phyloP scores from a whole-genome alignment of 2,797 vertebrate species.

The Philypnodon macrostomus region DNA sequence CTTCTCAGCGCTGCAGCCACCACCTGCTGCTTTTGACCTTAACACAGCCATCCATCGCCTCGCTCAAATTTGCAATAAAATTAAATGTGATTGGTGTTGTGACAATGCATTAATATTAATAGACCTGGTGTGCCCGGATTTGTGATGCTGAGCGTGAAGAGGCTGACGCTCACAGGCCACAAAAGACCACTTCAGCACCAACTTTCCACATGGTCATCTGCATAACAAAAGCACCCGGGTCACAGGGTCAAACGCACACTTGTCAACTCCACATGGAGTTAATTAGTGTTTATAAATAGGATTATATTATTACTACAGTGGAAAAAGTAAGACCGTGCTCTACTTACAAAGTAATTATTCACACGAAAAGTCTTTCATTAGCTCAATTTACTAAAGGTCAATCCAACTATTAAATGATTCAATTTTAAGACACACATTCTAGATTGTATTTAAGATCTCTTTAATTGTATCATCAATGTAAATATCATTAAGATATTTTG shows the following conservation, averaged over 20 bases:
- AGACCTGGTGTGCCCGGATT: conserved; percentile 42
- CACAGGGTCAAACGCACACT: conserved; percentile 25
- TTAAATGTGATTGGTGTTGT: conserved; percentile 63
- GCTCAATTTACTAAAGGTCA: too few species aligned
- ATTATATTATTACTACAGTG: not conserved
- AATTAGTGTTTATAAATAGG: conserved; percentile 9
- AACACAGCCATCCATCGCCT: conserved; percentile 53
- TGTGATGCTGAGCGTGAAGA: conserved; percentile 56
- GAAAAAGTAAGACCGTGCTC: too few species aligned
- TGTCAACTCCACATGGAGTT: conserved; percentile 35
- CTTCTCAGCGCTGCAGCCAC: not conserved
- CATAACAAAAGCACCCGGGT: conserved; percentile 35
- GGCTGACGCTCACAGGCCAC: conserved; percentile 39
- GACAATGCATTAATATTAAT: conserved; percentile 76
- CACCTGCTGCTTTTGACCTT: conserved; percentile 48
- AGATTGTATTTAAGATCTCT: too few species aligned
- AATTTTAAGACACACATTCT: too few species aligned
- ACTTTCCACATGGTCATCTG: conserved; percentile 38
- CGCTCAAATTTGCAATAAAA: conserved; percentile 62
- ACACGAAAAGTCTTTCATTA: too few species aligned
- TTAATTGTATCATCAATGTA: too few species aligned
- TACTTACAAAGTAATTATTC: too few species aligned
- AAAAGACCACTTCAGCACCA: conserved; percentile 56
- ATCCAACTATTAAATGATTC: too few species aligned
- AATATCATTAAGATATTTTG: too few species aligned